phyloP scores from a whole-genome alignment of 2,797 vertebrate genomes.

The Taeniopygia guttata region DNA sequence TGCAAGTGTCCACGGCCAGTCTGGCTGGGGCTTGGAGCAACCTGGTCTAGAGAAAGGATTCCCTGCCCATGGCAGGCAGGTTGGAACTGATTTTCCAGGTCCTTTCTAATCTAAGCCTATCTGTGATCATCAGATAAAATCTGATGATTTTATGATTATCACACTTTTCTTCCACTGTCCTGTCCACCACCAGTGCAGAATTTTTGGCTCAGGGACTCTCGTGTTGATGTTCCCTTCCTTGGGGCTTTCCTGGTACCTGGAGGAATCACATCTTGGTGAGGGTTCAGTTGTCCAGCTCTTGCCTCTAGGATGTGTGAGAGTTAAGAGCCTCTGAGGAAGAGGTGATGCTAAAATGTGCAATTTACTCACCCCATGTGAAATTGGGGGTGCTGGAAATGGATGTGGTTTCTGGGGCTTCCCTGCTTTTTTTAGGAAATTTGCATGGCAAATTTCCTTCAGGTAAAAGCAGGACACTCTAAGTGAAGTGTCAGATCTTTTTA shows the following conservation, averaged over 20 bases:
- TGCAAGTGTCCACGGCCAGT: not conserved
- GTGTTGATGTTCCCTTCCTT: not conserved
- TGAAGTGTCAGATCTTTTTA: not conserved
- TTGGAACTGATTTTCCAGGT: not conserved
- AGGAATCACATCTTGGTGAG: not conserved
- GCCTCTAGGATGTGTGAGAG: not conserved
- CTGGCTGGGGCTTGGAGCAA: fast-evolving
- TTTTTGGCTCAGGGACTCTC: fast-evolving
- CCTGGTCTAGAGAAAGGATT: not conserved
- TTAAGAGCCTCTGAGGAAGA: not conserved
- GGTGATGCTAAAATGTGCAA: not conserved
- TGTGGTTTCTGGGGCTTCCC: not conserved
- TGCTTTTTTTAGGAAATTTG: not conserved
- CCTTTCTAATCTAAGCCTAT: not conserved
- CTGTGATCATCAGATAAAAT: no score
- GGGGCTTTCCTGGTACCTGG: not conserved
- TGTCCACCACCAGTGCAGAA: not conserved
- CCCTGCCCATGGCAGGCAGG: not conserved
- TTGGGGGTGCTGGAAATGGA: not conserved
- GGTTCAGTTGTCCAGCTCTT: not conserved
- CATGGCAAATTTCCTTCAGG: not conserved
- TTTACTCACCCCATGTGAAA: not conserved
- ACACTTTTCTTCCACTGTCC: not conserved
- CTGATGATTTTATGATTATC: not conserved
- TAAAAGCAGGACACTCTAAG: not conserved